Evolutionary conservation across 2,888 invertebrate species (phyloP).

Genomic region (Cerceris ruficornis): DNA sequence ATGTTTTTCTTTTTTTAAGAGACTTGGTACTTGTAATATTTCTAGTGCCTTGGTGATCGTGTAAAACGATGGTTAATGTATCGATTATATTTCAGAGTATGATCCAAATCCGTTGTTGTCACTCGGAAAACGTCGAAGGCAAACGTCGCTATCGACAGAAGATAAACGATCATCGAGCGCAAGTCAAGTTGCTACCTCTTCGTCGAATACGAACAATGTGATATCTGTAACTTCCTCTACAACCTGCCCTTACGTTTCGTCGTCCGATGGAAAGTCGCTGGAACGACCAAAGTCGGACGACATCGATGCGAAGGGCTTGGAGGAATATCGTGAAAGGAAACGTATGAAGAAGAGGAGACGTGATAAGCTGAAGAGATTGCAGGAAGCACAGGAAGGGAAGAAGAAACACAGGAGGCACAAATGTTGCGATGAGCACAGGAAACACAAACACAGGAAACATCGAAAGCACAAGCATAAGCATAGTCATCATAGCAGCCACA

Average conservation of each 20-base stretch:
- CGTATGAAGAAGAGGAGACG: conserved; percentile 87
- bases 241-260: conserved; percentile 48
- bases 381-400: conserved; percentile 82
- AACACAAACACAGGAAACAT: conserved; percentile 84
- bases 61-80: neutral
- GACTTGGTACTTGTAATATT: neutral
- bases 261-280: conserved; percentile 56
- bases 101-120: conserved; percentile 91
- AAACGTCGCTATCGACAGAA: conserved; percentile 86
- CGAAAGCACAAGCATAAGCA: conserved; percentile 91
- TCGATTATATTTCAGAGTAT: conserved; percentile 85
- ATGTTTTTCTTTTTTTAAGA: conserved; percentile 26
- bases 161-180: conserved; percentile 81
- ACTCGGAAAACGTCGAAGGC: conserved; percentile 89
- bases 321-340: conserved; percentile 85
- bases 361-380: conserved; percentile 83
- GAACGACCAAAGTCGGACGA: conserved; percentile 68
- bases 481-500: conserved; percentile 91
- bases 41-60: no score
- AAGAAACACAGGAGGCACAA: conserved; percentile 88
- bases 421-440: conserved; percentile 87
- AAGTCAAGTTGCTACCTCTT: conserved; percentile 40
- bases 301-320: conserved; percentile 79
- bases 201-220: conserved; percentile 42
- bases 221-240: conserved; percentile 44